Evolutionary conservation across 1,140 invertebrate species (phyloP).

Genomic region (Cyrtorhinus lividipennis): DNA sequence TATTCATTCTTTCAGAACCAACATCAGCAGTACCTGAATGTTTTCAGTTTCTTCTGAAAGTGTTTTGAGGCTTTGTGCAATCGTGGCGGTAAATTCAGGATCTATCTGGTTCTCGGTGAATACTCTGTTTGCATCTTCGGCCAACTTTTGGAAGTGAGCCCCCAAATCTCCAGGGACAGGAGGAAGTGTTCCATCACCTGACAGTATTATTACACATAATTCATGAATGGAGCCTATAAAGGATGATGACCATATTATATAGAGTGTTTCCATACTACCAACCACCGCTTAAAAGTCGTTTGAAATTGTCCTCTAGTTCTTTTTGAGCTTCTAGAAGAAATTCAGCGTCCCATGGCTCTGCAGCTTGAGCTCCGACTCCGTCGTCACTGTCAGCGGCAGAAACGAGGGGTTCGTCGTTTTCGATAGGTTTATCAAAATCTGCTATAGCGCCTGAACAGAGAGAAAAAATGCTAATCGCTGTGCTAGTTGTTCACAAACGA

Average conservation of each 20-base stretch:
- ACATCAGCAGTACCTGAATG: slow-evolving; percentile 33
- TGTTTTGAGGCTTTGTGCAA: slow-evolving; percentile 34
- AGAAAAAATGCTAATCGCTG: neutral
- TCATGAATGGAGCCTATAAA: no score
- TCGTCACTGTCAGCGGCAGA: neutral
- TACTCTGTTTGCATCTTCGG: slow-evolving; percentile 27
- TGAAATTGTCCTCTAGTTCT: slow-evolving; percentile 13
- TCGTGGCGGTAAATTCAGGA: slow-evolving; percentile 31
- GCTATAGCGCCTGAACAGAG: slow-evolving; percentile 14
- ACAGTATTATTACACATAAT: no score
- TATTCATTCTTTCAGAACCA: no score
- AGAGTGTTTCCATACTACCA: no score
- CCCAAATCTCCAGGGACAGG: slow-evolving; percentile 16
- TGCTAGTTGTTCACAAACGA: neutral
- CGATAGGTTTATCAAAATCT: slow-evolving; percentile 14
- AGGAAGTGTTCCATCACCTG: neutral
- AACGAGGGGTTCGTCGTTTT: neutral
- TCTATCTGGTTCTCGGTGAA: slow-evolving; percentile 20
- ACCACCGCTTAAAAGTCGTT: slow-evolving; percentile 11
- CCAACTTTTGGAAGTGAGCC: slow-evolving; percentile 31
- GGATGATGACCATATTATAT: no score
- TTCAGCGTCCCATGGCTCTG: slow-evolving; percentile 14
- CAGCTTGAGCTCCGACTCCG: neutral
- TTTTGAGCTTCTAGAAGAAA: slow-evolving; percentile 18
- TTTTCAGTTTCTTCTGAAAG: slow-evolving; percentile 31